Conservation (phyloP, 1,140 invertebrate species). For the Drosophila baimaii region DNA sequence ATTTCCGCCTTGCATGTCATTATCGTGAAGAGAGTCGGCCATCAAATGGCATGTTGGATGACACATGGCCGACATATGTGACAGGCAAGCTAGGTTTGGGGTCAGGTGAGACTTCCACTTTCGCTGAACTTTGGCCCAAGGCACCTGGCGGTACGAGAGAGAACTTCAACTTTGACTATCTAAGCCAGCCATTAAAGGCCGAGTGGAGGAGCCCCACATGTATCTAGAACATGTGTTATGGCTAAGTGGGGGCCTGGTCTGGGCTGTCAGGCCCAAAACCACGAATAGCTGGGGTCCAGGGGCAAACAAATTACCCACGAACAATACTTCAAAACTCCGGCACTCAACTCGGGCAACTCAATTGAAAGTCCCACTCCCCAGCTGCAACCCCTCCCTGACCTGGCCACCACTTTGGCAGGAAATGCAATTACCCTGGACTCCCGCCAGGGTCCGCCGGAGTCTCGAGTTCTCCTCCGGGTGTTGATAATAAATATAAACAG, state of each 20-base stretch:
- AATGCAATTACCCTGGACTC: slow-evolving; percentile 74
- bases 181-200: slow-evolving; percentile 26
- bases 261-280: slow-evolving; percentile 44
- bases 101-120: slow-evolving; percentile 49
- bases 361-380: slow-evolving; percentile 46
- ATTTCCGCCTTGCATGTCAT: slow-evolving; percentile 47
- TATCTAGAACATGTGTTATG: slow-evolving; percentile 15
- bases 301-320: slow-evolving; percentile 60
- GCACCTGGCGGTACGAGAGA: slow-evolving; percentile 21
- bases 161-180: slow-evolving; percentile 18
- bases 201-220: not conserved
- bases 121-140: slow-evolving; percentile 39
- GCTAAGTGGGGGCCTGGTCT: not conserved
- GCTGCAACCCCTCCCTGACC: slow-evolving; percentile 27
- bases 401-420: slow-evolving; percentile 56
- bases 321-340: slow-evolving; percentile 63
- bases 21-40: not conserved
- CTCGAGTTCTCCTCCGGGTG: slow-evolving; percentile 35
- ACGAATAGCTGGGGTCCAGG: slow-evolving; percentile 45
- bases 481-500: slow-evolving; percentile 81
- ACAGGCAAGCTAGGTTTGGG: slow-evolving; percentile 18
- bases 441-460: slow-evolving; percentile 17
- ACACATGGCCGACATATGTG: slow-evolving; percentile 60
- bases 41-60: slow-evolving; percentile 64
- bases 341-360: slow-evolving; percentile 39